Percentiles rank a stretch among this genome's conserved stretches.
These are phyloP conservation scores for Rhadina sibilatrix DNA, from an alignment of 2,113 vertebrate species.

Conservation along the genomic window DNA sequence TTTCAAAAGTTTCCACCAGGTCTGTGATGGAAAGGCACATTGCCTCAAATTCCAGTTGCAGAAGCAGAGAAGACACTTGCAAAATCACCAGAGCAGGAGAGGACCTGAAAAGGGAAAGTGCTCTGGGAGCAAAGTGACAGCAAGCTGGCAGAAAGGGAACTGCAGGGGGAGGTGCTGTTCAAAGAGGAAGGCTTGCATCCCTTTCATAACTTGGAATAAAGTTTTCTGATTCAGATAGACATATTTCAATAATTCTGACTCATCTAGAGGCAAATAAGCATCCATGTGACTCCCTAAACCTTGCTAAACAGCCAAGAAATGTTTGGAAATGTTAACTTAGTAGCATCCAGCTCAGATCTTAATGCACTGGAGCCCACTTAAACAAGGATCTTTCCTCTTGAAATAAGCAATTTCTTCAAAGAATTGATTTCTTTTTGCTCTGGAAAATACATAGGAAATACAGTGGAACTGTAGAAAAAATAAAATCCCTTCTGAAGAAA, in stretches of 20 bases:
- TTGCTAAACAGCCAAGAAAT: background rate
- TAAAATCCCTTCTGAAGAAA: background rate
- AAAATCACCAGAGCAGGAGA: background rate
- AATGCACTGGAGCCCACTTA: background rate
- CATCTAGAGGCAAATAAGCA: background rate
- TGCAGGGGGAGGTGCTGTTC: background rate
- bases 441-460: background rate
- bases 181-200: background rate
- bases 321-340: background rate
- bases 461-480: background rate
- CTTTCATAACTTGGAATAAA: slow-evolving; percentile 17
- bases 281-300: background rate
- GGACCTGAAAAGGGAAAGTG: background rate
- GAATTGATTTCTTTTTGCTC: slow-evolving; percentile 4
- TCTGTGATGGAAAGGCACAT: background rate
- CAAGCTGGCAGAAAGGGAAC: background rate
- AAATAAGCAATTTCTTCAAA: slow-evolving; percentile 20
- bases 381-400: background rate
- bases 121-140: background rate
- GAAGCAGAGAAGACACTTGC: background rate
- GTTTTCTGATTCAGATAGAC: slow-evolving; percentile 17
- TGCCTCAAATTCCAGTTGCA: background rate
- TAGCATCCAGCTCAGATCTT: background rate
- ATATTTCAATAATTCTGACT: slow-evolving; percentile 52
- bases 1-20: background rate